Conservation (phyloP, 2,113 vertebrate genomes). For the Ramphastos sulfuratus region DNA sequence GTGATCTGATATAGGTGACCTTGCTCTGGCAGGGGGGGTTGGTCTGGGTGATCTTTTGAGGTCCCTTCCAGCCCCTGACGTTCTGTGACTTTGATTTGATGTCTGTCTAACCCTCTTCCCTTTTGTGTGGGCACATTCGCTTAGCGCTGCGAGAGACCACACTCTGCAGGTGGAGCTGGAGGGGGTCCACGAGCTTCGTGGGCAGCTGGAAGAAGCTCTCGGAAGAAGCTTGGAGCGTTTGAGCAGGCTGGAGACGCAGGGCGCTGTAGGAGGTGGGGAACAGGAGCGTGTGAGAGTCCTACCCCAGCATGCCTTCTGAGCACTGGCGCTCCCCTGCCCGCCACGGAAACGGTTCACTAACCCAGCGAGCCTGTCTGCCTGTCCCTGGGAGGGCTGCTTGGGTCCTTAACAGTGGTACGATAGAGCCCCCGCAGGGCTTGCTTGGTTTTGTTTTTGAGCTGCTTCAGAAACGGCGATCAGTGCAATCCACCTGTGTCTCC, state of each 20-base stretch:
- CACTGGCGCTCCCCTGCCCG: slow-evolving; percentile 68
- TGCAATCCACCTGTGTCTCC: slow-evolving; percentile 42
- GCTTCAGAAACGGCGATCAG: slow-evolving; percentile 25
- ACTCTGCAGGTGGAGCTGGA: slow-evolving; percentile 87
- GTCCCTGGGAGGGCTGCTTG: slow-evolving; percentile 43
- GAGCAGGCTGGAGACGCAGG: slow-evolving; percentile 77
- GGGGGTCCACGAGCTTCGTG: slow-evolving; percentile 84
- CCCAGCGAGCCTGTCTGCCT: slow-evolving; percentile 47
- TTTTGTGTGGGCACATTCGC: not conserved
- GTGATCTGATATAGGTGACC: too few species aligned
- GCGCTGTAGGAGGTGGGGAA: slow-evolving; percentile 92
- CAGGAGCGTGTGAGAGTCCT: slow-evolving; percentile 83
- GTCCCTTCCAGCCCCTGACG: too few species aligned
- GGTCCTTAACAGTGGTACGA: slow-evolving; percentile 54
- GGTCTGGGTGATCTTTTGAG: too few species aligned
- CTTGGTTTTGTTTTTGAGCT: slow-evolving; percentile 18
- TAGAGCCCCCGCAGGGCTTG: slow-evolving; percentile 42
- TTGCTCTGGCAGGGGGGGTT: too few species aligned
- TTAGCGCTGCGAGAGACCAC: slow-evolving; percentile 80
- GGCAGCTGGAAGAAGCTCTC: slow-evolving; percentile 90
- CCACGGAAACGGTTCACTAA: slow-evolving; percentile 75
- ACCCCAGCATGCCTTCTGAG: slow-evolving; percentile 84
- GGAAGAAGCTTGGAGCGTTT: slow-evolving; percentile 79
- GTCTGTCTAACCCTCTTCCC: slow-evolving; percentile 65
- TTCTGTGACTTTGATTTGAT: too few species aligned